A percentile compares a stretch with the other conserved stretches of the same genome.
Conservation (phyloP, 2,888 invertebrate species). For the Acleris emargana region DNA sequence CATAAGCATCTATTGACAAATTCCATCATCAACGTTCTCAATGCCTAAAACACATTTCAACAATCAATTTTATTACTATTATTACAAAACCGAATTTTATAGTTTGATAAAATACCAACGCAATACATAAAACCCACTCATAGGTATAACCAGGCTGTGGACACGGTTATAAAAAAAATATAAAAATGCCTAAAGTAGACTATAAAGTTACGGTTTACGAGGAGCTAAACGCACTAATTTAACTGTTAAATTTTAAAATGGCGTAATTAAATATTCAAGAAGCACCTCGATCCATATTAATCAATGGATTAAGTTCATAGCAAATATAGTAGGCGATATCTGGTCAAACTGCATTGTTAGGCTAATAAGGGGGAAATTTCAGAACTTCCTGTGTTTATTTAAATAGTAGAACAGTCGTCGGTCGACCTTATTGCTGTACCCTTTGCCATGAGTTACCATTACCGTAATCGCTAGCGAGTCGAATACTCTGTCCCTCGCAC, state of each 20-base stretch:
- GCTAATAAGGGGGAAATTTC: no score
- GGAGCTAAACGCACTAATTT: slow-evolving; percentile 12
- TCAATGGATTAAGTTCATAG: background rate
- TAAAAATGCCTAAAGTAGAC: slow-evolving; percentile 8
- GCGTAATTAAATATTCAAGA: slow-evolving; percentile 21
- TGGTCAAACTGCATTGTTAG: background rate
- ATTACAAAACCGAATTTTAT: slow-evolving; percentile 2
- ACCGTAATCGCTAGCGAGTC: no score
- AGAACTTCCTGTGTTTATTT: no score
- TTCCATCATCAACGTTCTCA: background rate
- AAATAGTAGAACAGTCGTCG: no score
- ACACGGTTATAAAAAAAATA: slow-evolving; percentile 11
- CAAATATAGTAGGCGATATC: background rate
- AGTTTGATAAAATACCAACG: slow-evolving; percentile 9
- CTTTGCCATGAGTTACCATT: no score
- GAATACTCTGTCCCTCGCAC: no score
- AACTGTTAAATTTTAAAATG: slow-evolving; percentile 9
- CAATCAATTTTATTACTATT: slow-evolving; percentile 2
- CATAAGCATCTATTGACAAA: background rate
- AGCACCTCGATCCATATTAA: slow-evolving; percentile 12
- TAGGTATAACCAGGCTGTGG: background rate
- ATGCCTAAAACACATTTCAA: background rate
- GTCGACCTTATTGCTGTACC: no score
- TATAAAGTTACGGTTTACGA: slow-evolving; percentile 16
- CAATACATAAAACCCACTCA: slow-evolving; percentile 12